A percentile compares a stretch with the other conserved stretches of the same genome.
Evolutionary conservation across 2,888 invertebrate species (phyloP).

Genomic region (Andrena marginata): DNA sequence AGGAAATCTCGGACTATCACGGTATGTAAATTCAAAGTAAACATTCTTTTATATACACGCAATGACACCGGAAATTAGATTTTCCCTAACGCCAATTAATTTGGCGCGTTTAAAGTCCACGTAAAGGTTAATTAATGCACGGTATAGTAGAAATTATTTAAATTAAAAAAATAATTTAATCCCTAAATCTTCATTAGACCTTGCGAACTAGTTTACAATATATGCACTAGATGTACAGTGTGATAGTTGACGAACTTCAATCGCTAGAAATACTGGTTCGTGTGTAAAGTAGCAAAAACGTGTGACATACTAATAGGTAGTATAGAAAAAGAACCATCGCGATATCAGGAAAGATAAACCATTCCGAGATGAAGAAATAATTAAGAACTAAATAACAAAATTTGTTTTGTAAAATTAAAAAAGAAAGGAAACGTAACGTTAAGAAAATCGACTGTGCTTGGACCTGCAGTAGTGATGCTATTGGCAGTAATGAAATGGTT

Average conservation of each 20-base stretch:
- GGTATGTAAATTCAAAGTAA: no score
- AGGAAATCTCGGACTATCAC: no score
- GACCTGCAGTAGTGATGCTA: constrained; percentile 59
- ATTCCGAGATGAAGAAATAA: background rate
- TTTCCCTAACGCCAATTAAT: constrained; percentile 26
- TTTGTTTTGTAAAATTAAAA: constrained; percentile 3
- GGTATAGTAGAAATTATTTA: constrained; percentile 44
- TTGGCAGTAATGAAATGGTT: constrained; percentile 56
- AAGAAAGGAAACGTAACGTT: constrained; percentile 7
- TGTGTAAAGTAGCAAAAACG: background rate
- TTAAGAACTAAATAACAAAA: constrained; percentile 16
- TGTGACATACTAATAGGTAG: background rate
- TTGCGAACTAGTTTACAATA: constrained; percentile 19
- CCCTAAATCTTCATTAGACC: constrained; percentile 29
- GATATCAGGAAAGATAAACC: background rate
- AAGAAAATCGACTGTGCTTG: constrained; percentile 48
- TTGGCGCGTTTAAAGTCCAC: background rate
- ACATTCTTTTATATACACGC: background rate
- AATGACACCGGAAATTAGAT: constrained; percentile 5
- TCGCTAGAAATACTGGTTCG: background rate
- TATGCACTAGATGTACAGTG: constrained; percentile 3
- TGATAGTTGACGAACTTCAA: constrained; percentile 5
- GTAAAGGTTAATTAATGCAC: constrained; percentile 23
- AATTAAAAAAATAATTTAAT: constrained; percentile 46
- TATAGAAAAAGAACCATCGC: background rate